phyloP scores from a whole-genome alignment of 2,797 vertebrate species.

The Gallinago stenura region DNA sequence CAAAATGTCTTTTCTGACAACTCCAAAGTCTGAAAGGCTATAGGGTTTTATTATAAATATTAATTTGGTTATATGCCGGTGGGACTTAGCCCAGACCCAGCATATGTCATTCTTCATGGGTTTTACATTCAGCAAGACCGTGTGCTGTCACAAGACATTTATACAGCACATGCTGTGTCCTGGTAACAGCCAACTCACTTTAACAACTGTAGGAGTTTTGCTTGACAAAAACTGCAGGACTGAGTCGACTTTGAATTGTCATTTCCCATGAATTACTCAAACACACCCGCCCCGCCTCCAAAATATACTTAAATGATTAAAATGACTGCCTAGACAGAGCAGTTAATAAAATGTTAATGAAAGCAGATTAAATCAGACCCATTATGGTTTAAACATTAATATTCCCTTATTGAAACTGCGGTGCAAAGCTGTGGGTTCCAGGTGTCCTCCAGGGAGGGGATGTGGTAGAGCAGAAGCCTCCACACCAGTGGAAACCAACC shows the following conservation, averaged over 20 bases:
- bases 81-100: neutral
- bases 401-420: neutral
- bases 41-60: neutral
- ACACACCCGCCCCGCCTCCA: neutral
- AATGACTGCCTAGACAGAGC: conserved; percentile 11
- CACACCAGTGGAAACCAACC: neutral
- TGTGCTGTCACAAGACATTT: neutral
- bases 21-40: neutral
- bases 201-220: neutral
- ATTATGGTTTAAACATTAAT: conserved; percentile 47
- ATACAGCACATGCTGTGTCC: neutral
- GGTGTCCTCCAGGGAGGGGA: neutral
- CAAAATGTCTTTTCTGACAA: neutral
- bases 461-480: neutral
- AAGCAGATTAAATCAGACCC: conserved; percentile 30
- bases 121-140: neutral
- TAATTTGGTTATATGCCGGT: neutral
- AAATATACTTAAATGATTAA: conserved; percentile 29
- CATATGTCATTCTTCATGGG: neutral
- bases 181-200: neutral
- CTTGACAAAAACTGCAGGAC: neutral
- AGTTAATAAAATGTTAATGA: conserved; percentile 59
- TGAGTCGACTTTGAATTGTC: conserved; percentile 30
- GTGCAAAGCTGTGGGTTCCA: conserved; percentile 10
- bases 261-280: conserved; percentile 18